Evolutionary conservation across 2,113 vertebrate genomes (phyloP), one percentile per base, ranked within the genome.

Genomic region (Picathartes gymnocephalus): DNA sequence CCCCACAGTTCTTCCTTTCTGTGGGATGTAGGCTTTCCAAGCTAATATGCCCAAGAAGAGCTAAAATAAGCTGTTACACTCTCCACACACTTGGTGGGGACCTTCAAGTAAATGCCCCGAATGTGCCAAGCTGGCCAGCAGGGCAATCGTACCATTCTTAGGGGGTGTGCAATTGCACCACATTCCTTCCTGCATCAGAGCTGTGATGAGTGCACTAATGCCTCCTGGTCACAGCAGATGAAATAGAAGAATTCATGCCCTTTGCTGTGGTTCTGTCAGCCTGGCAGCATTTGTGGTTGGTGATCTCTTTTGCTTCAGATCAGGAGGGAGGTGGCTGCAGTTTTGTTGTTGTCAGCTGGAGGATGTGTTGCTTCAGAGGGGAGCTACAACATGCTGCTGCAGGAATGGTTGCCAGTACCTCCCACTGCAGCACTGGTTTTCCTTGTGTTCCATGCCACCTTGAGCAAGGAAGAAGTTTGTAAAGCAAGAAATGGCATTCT

Each of bases 21-120:
- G 5, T 48, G 31, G 15, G 39, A 44, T n/a, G 7, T 25, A 65
- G 44, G 10, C 11, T 42, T 48, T 83, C 23, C 27, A 22, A 28
- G 13, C 18, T 37, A 33, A 4, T 28, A 23, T 60, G 18, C 33
- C 40, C 15, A 30, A 72, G 33, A 56, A 57, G 18, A 77, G 35
- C n/a, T 73, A 47, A 81, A 94, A 73, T 57, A 44, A 1, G 1
- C 17, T 6, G 0, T 44, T 73, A 31, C 0, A 0, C 25, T 72
- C 15, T 6, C 27, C 12, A 22, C 42, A 71, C 23, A 20, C 13
- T 14, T 70, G 18, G 12, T 35, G 13, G 30, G 19, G 27, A 6
- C 42, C 37, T 73, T 80, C 27, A 15, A 57, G 27, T 13, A 35
- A 39, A 47, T 22, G 22, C 13, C 22, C 10, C 0, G 2, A 40